phyloP scores from a whole-genome alignment of 2,113 vertebrate species.

The Sturnus vulgaris region DNA sequence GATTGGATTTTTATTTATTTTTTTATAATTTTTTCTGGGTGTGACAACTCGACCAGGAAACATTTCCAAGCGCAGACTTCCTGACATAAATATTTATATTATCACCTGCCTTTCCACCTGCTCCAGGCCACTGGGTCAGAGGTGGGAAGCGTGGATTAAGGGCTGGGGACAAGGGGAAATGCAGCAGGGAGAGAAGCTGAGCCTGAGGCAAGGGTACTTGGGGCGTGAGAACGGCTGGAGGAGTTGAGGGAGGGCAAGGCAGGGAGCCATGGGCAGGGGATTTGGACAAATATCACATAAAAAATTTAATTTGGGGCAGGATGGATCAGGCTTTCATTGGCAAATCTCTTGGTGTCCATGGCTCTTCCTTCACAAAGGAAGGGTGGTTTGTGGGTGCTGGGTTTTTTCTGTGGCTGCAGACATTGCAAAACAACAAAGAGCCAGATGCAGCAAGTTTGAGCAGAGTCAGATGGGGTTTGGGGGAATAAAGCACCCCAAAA shows the following conservation, averaged over 20 bases:
- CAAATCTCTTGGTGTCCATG: not conserved
- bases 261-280: not conserved
- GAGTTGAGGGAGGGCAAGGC: not conserved
- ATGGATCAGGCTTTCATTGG: not conserved
- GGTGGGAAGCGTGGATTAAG: not conserved
- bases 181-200: not conserved
- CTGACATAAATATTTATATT: not conserved
- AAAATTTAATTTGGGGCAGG: not conserved
- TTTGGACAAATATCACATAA: not conserved
- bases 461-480: conserved; percentile 18
- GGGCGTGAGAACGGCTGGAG: not conserved
- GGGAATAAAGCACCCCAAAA: conserved; percentile 47
- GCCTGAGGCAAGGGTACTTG: not conserved
- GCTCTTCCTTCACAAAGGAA: not conserved
- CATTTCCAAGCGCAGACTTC: not conserved
- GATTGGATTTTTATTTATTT: not conserved
- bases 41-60: not conserved
- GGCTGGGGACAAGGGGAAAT: not conserved
- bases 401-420: not conserved
- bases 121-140: not conserved
- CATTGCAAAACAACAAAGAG: not conserved
- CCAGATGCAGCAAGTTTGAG: not conserved
- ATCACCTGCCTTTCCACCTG: not conserved
- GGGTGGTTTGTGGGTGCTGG: not conserved
- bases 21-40: not conserved